Evolutionary conservation across 2,797 vertebrate genomes (phyloP), one percentile per base, ranked within the genome.

Genomic region (Sebastes variabilis): DNA sequence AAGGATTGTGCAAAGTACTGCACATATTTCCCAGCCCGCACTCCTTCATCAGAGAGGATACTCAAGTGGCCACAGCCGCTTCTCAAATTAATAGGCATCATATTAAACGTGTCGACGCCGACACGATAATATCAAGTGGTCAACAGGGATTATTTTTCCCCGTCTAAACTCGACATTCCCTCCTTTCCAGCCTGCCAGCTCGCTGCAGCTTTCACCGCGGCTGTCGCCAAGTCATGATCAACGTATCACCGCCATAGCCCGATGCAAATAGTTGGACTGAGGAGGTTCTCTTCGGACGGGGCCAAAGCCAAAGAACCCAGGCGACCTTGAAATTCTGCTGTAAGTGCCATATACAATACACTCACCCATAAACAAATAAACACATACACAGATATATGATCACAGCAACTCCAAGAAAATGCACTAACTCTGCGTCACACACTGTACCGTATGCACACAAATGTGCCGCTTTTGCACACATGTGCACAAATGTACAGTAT

Each of bases 81-180:
- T 80, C 64, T 79, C 82, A 75, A 82, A 88, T 84, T 66, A 84
- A 86, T 69, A 38, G 77, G 64, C 66, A 66, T 82, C 77, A 80
- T 18, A 79, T 79, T 58, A 66, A 84, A 80, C 12, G 55, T n/a
- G 76, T 36, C 72, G 79, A 81, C 64, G 16, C 52, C 5, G 49
- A 66, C 77, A 38, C 6, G 12, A 46, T 61, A 14, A 74, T 85
- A 89, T 92, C 88, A 87, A 67, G 71, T 87, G 38, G 75, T 84
- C 76, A 69, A 42, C 78, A 68, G 75, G 86, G 86, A 85, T 87
- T 89, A 82, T 84, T 84, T 93, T 86, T 80, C 80, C 67, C 55
- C 2, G 1, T 46, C 69, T 64, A 81, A 80, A 85, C 55, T 62
- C 11, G 1, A 46, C 49, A 66, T 88, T 81, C 66, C 46, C 68